These are phyloP conservation scores for Brachylomia viminalis DNA, from an alignment of 2,888 invertebrate genomes.

Conservation along the genomic window DNA sequence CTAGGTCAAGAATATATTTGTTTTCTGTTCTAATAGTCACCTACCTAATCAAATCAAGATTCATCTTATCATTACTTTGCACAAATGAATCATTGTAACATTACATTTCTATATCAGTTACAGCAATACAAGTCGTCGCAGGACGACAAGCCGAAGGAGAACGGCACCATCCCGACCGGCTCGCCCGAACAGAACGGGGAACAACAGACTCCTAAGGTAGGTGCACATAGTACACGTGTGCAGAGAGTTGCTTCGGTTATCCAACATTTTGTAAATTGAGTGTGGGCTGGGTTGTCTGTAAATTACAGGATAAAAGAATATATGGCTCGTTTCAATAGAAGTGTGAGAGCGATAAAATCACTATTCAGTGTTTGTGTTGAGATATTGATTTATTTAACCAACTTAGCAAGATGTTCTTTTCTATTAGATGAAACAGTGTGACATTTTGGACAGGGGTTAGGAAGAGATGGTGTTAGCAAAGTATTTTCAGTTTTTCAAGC, in stretches of 20 bases:
- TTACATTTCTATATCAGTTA: constrained; percentile 87
- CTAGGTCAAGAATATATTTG: too few species aligned
- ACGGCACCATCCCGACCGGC: constrained; percentile 92
- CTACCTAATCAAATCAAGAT: too few species aligned
- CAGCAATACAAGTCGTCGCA: constrained; percentile 95
- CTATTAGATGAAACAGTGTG: background rate
- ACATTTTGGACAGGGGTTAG: background rate
- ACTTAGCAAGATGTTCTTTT: background rate
- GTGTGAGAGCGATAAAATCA: too few species aligned
- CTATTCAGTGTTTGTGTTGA: too few species aligned
- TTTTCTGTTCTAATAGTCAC: too few species aligned
- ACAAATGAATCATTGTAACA: background rate
- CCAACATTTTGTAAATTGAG: background rate
- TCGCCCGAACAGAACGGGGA: constrained; percentile 91
- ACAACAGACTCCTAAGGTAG: constrained; percentile 89
- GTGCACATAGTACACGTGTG: background rate
- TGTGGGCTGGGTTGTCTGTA: constrained; percentile 32
- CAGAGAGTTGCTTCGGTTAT: background rate
- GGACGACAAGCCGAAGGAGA: constrained; percentile 94
- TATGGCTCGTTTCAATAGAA: too few species aligned
- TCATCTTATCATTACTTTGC: too few species aligned
- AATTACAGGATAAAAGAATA: constrained; percentile 2
- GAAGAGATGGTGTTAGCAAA: background rate
- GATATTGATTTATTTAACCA: background rate
- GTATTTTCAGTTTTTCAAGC: background rate